These are phyloP conservation scores for Polietes domitor DNA, from an alignment of 2,888 invertebrate species.

Conservation along the genomic window DNA sequence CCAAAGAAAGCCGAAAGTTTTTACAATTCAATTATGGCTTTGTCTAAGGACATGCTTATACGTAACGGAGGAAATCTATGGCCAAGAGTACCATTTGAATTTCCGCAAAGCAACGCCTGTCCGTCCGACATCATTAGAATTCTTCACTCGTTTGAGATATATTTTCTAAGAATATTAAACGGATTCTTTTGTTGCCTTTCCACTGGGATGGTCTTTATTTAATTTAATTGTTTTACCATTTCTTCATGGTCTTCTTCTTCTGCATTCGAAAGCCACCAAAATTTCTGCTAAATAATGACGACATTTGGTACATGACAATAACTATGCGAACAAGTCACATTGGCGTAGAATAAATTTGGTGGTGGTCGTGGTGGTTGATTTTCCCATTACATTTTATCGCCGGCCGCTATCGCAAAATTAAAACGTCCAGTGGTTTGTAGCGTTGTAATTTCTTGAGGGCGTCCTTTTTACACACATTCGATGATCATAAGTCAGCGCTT, in stretches of 20 bases:
- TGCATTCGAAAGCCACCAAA: slow-evolving; percentile 6
- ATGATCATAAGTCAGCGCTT: no score
- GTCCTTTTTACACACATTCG: no score
- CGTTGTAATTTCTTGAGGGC: no score
- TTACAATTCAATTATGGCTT: slow-evolving; percentile 75
- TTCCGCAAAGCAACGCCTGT: neutral
- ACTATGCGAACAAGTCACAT: neutral
- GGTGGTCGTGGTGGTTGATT: neutral
- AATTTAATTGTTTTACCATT: slow-evolving; percentile 58
- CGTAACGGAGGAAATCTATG: slow-evolving; percentile 28
- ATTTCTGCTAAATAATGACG: slow-evolving; percentile 15
- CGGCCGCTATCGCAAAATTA: no score
- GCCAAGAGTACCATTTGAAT: slow-evolving; percentile 17
- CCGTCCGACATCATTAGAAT: slow-evolving; percentile 62
- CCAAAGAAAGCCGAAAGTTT: slow-evolving; percentile 62
- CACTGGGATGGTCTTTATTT: slow-evolving; percentile 49
- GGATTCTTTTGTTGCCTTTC: slow-evolving; percentile 47
- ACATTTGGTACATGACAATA: slow-evolving; percentile 11
- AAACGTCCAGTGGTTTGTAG: no score
- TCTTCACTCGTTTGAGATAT: slow-evolving; percentile 60
- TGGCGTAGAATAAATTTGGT: neutral
- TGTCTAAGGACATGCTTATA: neutral
- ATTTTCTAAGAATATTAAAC: slow-evolving; percentile 57
- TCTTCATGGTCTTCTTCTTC: slow-evolving; percentile 7
- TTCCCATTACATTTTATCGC: neutral